A percentile compares a stretch with the other conserved stretches of the same genome.
Evolutionary conservation across 2,113 vertebrate genomes (phyloP).

Genomic region (Nycticorax nycticorax): DNA sequence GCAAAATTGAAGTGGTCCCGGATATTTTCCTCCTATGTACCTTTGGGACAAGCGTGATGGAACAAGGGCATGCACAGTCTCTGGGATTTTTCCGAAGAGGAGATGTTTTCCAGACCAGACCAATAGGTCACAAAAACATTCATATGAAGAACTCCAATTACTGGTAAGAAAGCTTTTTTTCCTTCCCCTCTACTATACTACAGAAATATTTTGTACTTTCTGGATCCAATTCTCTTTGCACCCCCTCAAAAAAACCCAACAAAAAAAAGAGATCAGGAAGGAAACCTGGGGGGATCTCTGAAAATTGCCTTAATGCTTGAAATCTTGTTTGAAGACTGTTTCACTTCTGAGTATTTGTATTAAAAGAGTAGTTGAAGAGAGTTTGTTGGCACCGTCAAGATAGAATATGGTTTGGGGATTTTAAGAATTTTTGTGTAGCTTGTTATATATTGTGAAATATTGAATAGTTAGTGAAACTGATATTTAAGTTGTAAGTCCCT

Average conservation of each 20-base stretch:
- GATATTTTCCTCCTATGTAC: background rate
- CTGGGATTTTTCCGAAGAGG: background rate
- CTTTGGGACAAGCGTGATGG: background rate
- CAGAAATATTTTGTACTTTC: background rate
- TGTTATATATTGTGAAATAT: background rate
- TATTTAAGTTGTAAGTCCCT: background rate
- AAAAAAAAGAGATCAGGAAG: background rate
- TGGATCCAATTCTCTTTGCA: background rate
- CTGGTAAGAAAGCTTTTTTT: background rate
- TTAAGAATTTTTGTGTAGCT: background rate
- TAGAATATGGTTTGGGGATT: background rate
- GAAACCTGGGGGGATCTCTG: background rate
- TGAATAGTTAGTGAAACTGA: background rate
- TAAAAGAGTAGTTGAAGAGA: background rate
- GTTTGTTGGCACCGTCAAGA: background rate
- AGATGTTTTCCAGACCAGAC: background rate
- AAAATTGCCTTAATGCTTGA: background rate
- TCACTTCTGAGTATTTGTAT: background rate
- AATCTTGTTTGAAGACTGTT: background rate
- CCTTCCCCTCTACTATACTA: accelerated
- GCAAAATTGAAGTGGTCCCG: background rate
- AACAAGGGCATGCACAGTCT: background rate
- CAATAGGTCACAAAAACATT: background rate
- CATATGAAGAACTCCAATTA: background rate
- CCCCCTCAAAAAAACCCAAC: accelerated